A percentile compares a stretch with the other conserved stretches of the same genome.
phyloP scores from a whole-genome alignment of 1,140 invertebrate genomes.

The Branchinecta lynchi region DNA sequence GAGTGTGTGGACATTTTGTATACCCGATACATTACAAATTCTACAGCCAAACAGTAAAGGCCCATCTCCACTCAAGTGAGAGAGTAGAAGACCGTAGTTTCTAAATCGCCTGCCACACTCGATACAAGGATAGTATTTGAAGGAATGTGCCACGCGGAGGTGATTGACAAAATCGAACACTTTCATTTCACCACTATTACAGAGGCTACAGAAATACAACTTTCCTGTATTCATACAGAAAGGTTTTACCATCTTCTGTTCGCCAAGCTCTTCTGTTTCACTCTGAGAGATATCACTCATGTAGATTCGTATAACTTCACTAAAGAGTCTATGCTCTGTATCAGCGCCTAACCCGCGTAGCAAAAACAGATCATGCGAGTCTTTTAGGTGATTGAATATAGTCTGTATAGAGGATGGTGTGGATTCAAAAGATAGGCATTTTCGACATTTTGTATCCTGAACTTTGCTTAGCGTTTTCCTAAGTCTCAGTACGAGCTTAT shows the following conservation, averaged over 20 bases:
- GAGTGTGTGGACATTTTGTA: conserved; percentile 19
- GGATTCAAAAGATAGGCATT: conserved; percentile 18
- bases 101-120: conserved; percentile 21
- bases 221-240: not conserved
- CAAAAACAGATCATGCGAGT: conserved; percentile 17
- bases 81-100: conserved; percentile 20
- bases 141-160: conserved; percentile 18
- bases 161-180: conserved; percentile 20
- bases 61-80: conserved; percentile 14
- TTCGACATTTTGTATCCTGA: conserved; percentile 14
- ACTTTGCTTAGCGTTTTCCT: conserved; percentile 16
- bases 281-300: conserved; percentile 19
- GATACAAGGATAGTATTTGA: conserved; percentile 20
- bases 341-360: conserved; percentile 20
- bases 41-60: conserved; percentile 18
- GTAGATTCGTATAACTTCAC: conserved; percentile 16
- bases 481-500: conserved; percentile 20
- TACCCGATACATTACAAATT: conserved; percentile 19
- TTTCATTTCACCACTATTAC: conserved; percentile 15
- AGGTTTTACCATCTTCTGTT: conserved; percentile 1
- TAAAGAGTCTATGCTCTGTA: conserved; percentile 19
- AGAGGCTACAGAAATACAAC: conserved; percentile 17
- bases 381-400: conserved; percentile 19
- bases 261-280: conserved; percentile 19
- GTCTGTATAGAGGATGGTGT: conserved; percentile 16